phyloP scores from a whole-genome alignment of 1,140 invertebrate genomes.

The Lordiphosa collinella region DNA sequence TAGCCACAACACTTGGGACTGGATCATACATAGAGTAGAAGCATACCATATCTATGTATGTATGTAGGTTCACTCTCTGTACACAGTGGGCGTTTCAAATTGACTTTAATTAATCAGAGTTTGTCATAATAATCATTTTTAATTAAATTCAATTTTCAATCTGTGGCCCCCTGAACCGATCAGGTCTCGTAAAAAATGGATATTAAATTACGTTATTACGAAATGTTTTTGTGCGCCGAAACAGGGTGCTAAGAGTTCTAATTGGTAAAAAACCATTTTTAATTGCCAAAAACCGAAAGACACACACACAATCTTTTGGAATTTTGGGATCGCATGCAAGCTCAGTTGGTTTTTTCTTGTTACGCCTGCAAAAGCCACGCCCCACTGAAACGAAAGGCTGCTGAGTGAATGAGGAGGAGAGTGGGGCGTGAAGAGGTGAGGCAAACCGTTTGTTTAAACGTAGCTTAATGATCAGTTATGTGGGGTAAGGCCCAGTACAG shows the following conservation, averaged over 20 bases:
- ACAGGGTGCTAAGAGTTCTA: conserved; percentile 36
- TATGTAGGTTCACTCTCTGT: conserved; percentile 32
- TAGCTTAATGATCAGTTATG: conserved; percentile 11
- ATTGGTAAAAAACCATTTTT: conserved; percentile 30
- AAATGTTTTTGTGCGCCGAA: conserved; percentile 22
- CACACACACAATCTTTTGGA: background rate
- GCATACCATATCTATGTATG: conserved; percentile 30
- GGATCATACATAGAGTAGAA: conserved; percentile 11
- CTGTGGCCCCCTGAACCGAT: conserved; percentile 8
- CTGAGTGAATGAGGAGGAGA: no score
- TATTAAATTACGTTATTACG: conserved; percentile 61
- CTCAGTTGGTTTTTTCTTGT: background rate
- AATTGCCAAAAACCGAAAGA: conserved; percentile 8
- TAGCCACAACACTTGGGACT: conserved; percentile 52
- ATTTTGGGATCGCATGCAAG: conserved; percentile 22
- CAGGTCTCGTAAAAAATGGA: conserved; percentile 33
- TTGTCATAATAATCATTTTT: conserved; percentile 65
- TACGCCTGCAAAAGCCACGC: no score
- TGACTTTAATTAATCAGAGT: conserved; percentile 65
- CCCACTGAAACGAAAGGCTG: no score
- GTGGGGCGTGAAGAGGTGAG: background rate
- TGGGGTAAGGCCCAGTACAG: conserved; percentile 2
- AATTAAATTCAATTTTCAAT: conserved; percentile 66
- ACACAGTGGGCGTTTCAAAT: conserved; percentile 61
- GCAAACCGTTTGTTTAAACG: conserved; percentile 23